Percentiles rank a stretch among this genome's conserved stretches.
Evolutionary conservation across 1,140 invertebrate genomes (phyloP).

Genomic region (Lutraria rhynchaena): DNA sequence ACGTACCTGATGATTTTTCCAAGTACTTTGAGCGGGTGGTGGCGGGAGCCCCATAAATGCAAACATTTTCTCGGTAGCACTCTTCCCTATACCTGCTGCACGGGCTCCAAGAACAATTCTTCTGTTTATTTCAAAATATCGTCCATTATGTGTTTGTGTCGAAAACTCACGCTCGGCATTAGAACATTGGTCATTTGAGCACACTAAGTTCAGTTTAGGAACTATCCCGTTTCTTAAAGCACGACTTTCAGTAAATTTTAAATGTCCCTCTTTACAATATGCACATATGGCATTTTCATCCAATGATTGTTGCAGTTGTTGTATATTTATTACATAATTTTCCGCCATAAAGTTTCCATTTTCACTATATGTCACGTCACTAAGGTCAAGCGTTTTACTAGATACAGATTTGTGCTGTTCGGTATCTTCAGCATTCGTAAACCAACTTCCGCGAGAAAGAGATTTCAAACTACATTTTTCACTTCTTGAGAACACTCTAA

Average conservation of each 20-base stretch:
- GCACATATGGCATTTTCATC: no score
- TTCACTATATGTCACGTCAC: no score
- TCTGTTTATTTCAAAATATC: conserved; percentile 4
- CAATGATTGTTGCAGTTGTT: no score
- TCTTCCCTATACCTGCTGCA: neutral
- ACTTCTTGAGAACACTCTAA: no score
- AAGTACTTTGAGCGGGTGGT: neutral
- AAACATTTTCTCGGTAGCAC: conserved; percentile 1
- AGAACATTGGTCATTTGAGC: neutral
- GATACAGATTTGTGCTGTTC: no score
- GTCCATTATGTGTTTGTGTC: neutral
- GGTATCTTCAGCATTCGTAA: no score
- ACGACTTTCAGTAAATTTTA: neutral
- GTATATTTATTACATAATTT: no score
- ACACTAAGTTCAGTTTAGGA: neutral
- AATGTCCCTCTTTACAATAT: neutral
- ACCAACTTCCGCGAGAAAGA: no score
- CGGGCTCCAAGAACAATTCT: neutral
- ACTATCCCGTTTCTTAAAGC: neutral
- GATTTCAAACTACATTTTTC: no score
- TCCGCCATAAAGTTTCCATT: no score
- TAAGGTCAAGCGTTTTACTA: no score
- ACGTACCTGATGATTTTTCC: no score
- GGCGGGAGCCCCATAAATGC: conserved; percentile 14
- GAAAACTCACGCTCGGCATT: neutral